Percentiles rank a stretch among this genome's conserved stretches.
Conservation (phyloP, 2,797 vertebrate genomes). For the Sparus aurata region DNA sequence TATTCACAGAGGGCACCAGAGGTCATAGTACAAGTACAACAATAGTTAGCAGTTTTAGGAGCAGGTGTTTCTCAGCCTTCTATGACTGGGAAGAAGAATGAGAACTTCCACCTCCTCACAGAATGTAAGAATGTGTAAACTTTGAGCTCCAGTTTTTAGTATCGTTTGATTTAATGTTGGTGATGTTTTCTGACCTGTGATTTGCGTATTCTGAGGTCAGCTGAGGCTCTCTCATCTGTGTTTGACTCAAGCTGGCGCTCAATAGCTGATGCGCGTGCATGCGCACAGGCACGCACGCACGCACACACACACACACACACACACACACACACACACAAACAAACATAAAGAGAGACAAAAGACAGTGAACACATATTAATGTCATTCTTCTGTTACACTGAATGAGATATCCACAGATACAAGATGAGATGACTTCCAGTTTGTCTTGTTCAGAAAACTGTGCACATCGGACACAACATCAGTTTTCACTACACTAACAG, state of each 20-base stretch:
- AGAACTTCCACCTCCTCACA: not conserved
- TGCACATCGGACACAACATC: not conserved
- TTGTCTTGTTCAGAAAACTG: not conserved
- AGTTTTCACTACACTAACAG: no score
- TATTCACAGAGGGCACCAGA: not conserved
- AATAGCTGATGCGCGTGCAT: constrained; percentile 83
- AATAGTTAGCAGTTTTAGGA: not conserved
- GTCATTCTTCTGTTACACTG: not conserved
- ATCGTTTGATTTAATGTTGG: not conserved
- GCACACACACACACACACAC: constrained; percentile 19
- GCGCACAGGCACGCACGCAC: constrained; percentile 22
- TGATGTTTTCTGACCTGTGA: constrained; percentile 88
- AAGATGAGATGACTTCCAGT: not conserved
- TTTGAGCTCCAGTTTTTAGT: not conserved
- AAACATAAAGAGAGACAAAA: not conserved
- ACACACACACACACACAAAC: not conserved
- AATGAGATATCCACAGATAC: not conserved
- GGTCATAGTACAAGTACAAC: not conserved
- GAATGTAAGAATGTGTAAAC: not conserved
- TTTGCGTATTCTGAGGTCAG: constrained; percentile 94
- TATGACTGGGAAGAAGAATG: not conserved
- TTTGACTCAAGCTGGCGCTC: constrained; percentile 93
- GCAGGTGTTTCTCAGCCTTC: not conserved
- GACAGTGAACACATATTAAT: not conserved
- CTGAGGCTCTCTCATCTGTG: constrained; percentile 88